These are phyloP conservation scores for Acanthiza pusilla DNA, from an alignment of 2,797 vertebrate species.

Conservation along the genomic window DNA sequence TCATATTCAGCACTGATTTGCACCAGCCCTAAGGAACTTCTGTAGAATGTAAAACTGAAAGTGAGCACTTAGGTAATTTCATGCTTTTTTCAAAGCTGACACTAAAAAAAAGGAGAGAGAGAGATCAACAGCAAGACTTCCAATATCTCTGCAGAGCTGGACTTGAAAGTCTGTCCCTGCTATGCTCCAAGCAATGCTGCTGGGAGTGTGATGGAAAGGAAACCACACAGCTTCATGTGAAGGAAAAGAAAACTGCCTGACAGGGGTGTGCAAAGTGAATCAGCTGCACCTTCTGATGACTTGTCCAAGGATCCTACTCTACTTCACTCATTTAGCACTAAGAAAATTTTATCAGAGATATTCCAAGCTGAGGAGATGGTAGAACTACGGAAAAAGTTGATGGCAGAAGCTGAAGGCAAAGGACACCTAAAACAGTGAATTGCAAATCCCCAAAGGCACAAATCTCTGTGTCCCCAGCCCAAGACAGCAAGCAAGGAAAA, in stretches of 20 bases:
- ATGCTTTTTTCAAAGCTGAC: background rate
- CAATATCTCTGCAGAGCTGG: background rate
- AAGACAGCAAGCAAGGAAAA: background rate
- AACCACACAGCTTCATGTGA: fast-evolving
- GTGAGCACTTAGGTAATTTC: background rate
- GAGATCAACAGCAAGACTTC: background rate
- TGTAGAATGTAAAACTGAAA: background rate
- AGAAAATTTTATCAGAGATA: background rate
- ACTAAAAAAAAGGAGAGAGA: background rate
- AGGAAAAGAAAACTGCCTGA: background rate
- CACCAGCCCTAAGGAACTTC: background rate
- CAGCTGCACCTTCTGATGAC: background rate
- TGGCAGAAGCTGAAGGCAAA: background rate
- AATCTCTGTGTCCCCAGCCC: background rate
- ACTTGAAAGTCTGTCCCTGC: background rate
- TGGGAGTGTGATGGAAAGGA: background rate
- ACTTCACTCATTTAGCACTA: background rate
- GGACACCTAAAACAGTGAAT: background rate
- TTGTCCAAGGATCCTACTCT: background rate
- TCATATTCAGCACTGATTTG: background rate
- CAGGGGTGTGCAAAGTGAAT: background rate
- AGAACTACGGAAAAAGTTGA: background rate
- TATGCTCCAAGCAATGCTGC: background rate
- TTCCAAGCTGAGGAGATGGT: background rate
- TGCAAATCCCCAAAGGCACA: background rate